Base-by-base conservation (phyloP, 2,888 invertebrate species). In the Corythucha ciliata region DNA sequence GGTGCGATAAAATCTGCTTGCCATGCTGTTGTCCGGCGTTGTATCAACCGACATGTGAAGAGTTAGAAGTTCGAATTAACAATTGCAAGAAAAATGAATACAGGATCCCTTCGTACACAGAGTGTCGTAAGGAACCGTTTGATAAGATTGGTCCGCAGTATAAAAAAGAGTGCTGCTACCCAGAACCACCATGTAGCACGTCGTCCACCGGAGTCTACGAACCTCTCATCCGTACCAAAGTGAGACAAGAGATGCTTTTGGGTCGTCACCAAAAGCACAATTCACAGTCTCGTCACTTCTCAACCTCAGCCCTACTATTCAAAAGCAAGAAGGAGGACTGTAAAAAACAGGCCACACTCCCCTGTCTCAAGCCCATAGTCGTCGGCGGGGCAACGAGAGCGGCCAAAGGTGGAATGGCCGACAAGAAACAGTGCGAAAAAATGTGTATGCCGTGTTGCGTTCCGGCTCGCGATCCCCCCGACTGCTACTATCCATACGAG, bases 401-500 rank as follows among this genome's bases (percentile, higher is more conserved):
- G 25, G 21, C 25, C 1, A 32, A 45, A 6, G 39, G 18, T n/a
- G 32, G 12, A 2, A 39, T 16, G 1, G 14, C 12, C 4, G 3
- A 3, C 5, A 53, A 53, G 14, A 45, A 45, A 16, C 36, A 37
- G 1, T 56, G 56, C 41, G 37, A 44, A 24, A 56, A 54, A 33
- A 22, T 51, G 10, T 56, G 56, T 45, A 53, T 56, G 56, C 56
- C 56, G 12, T 56, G 56, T 22, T 56, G 56, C 52, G 18, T 32
- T 5, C 56, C 53, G 10, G 56, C 53, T 16, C 41, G 56, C 18
- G 56, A 56, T 16, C 56, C 56, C 1, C 56, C 56, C 8, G 48
- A 48, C 12, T 56, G 56, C 36, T 51, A 48, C 51, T 54, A 51
- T 25, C 56, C 53, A 4, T 47, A 48, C 40, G 42, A 29, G n/a